These are phyloP conservation scores for Malurus leucopterus DNA, from an alignment of 2,797 vertebrate species.

Conservation along the genomic window DNA sequence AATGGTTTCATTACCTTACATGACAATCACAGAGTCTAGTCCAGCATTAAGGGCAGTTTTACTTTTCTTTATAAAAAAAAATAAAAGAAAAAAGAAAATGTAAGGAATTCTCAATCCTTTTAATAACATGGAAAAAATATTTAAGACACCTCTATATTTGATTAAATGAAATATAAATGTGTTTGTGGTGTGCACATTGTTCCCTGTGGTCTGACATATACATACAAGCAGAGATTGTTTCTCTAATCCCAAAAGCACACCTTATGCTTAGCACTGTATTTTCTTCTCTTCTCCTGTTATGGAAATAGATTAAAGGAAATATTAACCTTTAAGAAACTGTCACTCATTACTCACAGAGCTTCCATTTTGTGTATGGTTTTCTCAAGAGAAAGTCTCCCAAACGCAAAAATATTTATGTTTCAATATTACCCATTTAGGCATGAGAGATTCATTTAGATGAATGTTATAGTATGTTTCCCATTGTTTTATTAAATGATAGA, in stretches of 20 bases:
- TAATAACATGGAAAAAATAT: slow-evolving; percentile 66
- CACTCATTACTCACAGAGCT: slow-evolving; percentile 72
- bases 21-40: slow-evolving; percentile 84
- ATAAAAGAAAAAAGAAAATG: not conserved
- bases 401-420: slow-evolving; percentile 77
- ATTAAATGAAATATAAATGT: slow-evolving; percentile 66
- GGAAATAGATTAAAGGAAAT: slow-evolving; percentile 82
- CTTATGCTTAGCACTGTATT: slow-evolving; percentile 72
- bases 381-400: slow-evolving; percentile 64
- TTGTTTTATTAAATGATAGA: slow-evolving; percentile 64
- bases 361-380: slow-evolving; percentile 55
- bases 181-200: slow-evolving; percentile 54
- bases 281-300: slow-evolving; percentile 65
- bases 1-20: slow-evolving; percentile 94
- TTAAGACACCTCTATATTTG: slow-evolving; percentile 66
- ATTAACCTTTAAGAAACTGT: slow-evolving; percentile 84
- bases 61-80: slow-evolving; percentile 15
- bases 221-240: slow-evolving; percentile 75
- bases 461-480: not conserved
- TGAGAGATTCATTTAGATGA: slow-evolving; percentile 71
- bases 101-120: slow-evolving; percentile 49
- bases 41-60: slow-evolving; percentile 68
- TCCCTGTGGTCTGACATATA: slow-evolving; percentile 70
- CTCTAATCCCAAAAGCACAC: slow-evolving; percentile 78
- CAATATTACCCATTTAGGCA: slow-evolving; percentile 69